phyloP scores from a whole-genome alignment of 2,797 vertebrate species.

The Labeo calbasu region DNA sequence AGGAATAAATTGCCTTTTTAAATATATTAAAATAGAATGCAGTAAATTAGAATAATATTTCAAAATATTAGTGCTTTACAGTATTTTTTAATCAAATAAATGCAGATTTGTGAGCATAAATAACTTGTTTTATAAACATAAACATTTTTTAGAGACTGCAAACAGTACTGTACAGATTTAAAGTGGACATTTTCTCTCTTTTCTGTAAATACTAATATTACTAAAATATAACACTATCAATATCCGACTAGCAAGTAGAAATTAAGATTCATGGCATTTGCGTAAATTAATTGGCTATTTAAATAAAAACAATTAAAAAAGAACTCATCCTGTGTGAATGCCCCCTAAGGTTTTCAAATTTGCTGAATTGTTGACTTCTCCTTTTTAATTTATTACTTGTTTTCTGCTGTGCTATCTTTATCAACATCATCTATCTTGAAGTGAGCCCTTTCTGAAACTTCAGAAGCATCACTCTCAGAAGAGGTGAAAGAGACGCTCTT shows the following conservation, averaged over 20 bases:
- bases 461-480: conserved; percentile 14
- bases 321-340: background rate
- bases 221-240: background rate
- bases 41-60: background rate
- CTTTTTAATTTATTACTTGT: conserved; percentile 27
- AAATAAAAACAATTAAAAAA: background rate
- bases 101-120: background rate
- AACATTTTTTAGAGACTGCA: background rate
- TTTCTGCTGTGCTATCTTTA: conserved; percentile 22
- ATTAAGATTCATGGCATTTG: background rate
- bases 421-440: conserved; percentile 6
- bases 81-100: background rate
- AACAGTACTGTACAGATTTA: background rate
- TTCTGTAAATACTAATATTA: background rate
- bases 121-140: no score
- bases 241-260: background rate
- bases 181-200: background rate
- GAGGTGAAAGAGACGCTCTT: conserved; percentile 39
- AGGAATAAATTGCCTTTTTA: background rate
- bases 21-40: background rate
- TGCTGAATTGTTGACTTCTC: background rate
- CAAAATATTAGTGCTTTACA: background rate
- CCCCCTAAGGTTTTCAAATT: background rate
- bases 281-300: background rate
- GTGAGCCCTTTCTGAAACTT: conserved; percentile 20